A percentile compares a stretch with the other conserved stretches of the same genome.
phyloP scores from a whole-genome alignment of 2,888 invertebrate genomes.

The Ligdia adustata region DNA sequence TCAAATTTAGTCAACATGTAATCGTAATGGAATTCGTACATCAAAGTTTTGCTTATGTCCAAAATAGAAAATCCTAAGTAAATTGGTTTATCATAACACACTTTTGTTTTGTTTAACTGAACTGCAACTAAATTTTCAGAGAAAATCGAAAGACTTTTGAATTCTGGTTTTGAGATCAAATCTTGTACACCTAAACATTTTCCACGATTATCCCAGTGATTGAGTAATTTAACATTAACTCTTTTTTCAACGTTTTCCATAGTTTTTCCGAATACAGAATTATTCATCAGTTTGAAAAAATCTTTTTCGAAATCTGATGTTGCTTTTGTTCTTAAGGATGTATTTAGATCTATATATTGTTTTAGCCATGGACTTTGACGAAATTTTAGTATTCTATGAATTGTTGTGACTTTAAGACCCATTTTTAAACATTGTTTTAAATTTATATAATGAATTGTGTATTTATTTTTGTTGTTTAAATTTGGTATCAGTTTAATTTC shows the following conservation, averaged over 20 bases:
- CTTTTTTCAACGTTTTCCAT: no score
- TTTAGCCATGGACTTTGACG: constrained; percentile 26
- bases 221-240: constrained; percentile 16
- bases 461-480: constrained; percentile 33
- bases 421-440: constrained; percentile 37
- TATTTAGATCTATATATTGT: no score
- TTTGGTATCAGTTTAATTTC: constrained; percentile 30
- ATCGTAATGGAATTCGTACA: constrained; percentile 18
- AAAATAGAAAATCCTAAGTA: constrained; percentile 23
- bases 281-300: no score
- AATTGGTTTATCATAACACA: constrained; percentile 19
- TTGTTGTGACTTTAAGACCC: constrained; percentile 24
- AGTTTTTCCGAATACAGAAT: no score
- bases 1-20: constrained; percentile 8
- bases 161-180: constrained; percentile 14
- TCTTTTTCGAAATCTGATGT: constrained; percentile 23
- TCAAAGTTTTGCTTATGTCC: constrained; percentile 16
- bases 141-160: constrained; percentile 12
- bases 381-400: constrained; percentile 29
- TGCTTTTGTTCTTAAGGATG: constrained; percentile 5
- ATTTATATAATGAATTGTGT: constrained; percentile 39
- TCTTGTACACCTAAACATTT: constrained; percentile 10
- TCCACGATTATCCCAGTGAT: constrained; percentile 8
- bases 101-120: constrained; percentile 16
- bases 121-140: constrained; percentile 15